phyloP scores from a whole-genome alignment of 2,888 invertebrate genomes.

The Sesia bembeciformis region DNA sequence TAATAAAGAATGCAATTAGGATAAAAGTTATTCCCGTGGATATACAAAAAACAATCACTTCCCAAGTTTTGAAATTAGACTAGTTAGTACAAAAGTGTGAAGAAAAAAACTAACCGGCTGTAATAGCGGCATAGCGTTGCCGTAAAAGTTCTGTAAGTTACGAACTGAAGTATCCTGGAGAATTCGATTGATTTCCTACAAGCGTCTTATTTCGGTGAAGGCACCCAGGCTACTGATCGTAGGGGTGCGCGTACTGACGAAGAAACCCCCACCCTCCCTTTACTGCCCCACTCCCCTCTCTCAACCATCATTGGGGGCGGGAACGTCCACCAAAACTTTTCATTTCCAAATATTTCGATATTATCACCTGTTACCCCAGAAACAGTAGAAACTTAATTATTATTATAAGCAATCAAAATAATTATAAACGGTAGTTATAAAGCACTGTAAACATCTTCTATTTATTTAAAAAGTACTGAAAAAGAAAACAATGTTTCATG shows the following conservation, averaged over 20 bases:
- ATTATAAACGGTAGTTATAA: no score
- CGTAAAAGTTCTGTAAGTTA: constrained; percentile 39
- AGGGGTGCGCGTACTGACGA: constrained; percentile 27
- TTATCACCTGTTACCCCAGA: no score
- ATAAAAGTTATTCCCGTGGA: no score
- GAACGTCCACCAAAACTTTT: no score
- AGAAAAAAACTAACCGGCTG: constrained; percentile 43
- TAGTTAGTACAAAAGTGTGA: not conserved
- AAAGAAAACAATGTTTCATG: no score
- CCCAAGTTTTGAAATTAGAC: not conserved
- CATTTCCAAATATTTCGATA: no score
- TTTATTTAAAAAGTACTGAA: no score
- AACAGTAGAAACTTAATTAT: no score
- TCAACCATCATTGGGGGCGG: no score
- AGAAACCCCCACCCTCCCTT: constrained; percentile 41
- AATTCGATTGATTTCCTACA: constrained; percentile 28
- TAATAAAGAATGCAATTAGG: not conserved
- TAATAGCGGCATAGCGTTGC: constrained; percentile 53
- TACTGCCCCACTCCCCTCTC: constrained; percentile 15
- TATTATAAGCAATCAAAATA: no score
- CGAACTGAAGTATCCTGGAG: constrained; percentile 16
- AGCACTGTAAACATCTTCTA: no score
- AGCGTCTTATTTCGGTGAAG: constrained; percentile 33
- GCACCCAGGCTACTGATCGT: constrained; percentile 43
- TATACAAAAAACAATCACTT: not conserved